Percentiles rank a stretch among this genome's conserved stretches.
Evolutionary conservation across 1,140 invertebrate genomes (phyloP).

Genomic region (Cyrtorhinus lividipennis): DNA sequence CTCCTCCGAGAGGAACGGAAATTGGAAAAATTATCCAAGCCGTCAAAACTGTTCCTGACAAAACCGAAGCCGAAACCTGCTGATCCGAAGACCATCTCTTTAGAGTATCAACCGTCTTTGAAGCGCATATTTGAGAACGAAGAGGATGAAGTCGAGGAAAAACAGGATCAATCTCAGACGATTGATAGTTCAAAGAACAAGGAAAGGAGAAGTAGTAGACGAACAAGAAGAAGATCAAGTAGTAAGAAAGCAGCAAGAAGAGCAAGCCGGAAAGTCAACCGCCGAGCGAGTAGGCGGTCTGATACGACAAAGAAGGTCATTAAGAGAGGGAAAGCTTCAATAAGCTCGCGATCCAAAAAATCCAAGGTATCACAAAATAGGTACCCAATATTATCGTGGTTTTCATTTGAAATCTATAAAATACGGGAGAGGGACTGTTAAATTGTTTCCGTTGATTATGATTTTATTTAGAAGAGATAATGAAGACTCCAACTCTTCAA

Average conservation of each 20-base stretch:
- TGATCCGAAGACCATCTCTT: background rate
- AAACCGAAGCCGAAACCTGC: background rate
- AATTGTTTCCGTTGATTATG: background rate
- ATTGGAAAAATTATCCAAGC: background rate
- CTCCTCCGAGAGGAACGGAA: background rate
- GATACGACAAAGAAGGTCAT: background rate
- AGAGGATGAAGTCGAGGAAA: background rate
- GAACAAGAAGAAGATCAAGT: constrained; percentile 10
- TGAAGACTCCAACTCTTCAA: no score
- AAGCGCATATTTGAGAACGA: no score
- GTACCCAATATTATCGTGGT: no score
- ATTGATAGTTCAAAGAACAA: background rate
- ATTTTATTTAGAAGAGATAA: background rate
- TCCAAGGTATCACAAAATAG: background rate
- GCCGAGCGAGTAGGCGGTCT: background rate
- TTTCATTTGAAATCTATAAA: background rate
- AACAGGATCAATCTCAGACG: background rate
- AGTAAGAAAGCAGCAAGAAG: background rate
- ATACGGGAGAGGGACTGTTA: background rate
- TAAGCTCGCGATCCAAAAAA: background rate
- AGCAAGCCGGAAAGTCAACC: background rate
- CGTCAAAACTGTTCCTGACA: background rate
- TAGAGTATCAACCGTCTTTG: background rate
- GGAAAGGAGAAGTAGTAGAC: background rate
- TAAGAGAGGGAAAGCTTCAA: background rate